Conservation (phyloP, 2,113 vertebrate genomes). For the Apteryx owenii region DNA sequence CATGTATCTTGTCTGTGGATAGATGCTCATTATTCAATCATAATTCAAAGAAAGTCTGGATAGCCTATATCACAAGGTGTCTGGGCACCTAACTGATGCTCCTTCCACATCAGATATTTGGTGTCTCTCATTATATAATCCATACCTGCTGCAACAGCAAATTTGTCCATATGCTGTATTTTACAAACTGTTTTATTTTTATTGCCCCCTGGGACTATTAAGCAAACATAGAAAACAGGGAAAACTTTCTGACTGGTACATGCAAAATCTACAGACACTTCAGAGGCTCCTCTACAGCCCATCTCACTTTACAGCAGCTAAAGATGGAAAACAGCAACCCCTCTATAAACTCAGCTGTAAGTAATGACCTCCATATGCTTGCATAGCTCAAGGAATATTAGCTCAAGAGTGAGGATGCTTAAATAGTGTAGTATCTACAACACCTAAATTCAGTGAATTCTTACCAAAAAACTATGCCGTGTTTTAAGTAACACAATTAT, state of each 20-base stretch:
- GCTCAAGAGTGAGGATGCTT: background rate
- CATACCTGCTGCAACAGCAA: background rate
- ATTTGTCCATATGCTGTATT: background rate
- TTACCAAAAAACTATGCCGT: background rate
- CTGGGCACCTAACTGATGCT: background rate
- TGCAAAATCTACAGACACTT: background rate
- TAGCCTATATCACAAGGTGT: background rate
- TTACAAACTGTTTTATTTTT: conserved; percentile 31
- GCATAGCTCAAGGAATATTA: background rate
- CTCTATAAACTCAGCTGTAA: background rate
- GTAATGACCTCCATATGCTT: conserved; percentile 47
- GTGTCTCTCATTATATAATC: background rate
- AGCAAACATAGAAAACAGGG: background rate
- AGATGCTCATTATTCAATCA: background rate
- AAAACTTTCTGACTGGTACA: background rate
- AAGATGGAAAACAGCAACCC: conserved; percentile 11
- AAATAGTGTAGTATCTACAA: background rate
- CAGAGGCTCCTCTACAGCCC: conserved; percentile 13
- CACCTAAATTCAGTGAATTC: background rate
- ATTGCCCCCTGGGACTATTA: background rate
- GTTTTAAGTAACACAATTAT: background rate
- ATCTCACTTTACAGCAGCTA: conserved; percentile 42
- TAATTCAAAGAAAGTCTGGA: background rate
- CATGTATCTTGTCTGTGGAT: background rate
- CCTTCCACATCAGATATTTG: background rate